Conservation (phyloP, 1,140 invertebrate species). For the Sarcophaga bullata region DNA sequence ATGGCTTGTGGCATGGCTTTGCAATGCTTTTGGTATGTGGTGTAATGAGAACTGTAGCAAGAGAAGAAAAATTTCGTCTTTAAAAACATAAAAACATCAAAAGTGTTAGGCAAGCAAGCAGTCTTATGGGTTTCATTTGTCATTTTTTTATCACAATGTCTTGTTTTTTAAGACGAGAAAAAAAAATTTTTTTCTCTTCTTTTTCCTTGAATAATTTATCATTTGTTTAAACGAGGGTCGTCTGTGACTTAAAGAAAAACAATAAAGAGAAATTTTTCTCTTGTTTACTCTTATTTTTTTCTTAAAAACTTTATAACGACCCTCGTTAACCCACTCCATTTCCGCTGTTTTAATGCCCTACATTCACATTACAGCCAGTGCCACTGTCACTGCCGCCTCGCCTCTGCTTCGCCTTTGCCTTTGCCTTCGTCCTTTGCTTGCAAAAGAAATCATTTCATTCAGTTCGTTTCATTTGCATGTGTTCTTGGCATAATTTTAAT, state of each 20-base stretch:
- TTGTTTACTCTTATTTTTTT: neutral
- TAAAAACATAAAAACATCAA: neutral
- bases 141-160: neutral
- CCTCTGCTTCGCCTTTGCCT: no score
- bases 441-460: no score
- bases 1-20: neutral
- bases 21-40: neutral
- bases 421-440: no score
- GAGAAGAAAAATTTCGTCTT: neutral
- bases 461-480: neutral
- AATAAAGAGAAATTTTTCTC: neutral
- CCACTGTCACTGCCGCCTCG: no score
- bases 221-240: neutral
- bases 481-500: constrained; percentile 33
- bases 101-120: neutral
- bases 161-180: constrained; percentile 23
- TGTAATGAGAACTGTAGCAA: neutral
- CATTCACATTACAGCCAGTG: neutral
- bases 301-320: neutral
- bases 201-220: neutral
- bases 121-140: constrained; percentile 8
- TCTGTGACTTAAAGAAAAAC: neutral
- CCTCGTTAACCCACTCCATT: neutral
- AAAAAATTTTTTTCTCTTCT: neutral
- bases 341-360: constrained; percentile 34